Evolutionary conservation across 2,113 vertebrate species (phyloP).

Genomic region (Trematocara stigmaticum): DNA sequence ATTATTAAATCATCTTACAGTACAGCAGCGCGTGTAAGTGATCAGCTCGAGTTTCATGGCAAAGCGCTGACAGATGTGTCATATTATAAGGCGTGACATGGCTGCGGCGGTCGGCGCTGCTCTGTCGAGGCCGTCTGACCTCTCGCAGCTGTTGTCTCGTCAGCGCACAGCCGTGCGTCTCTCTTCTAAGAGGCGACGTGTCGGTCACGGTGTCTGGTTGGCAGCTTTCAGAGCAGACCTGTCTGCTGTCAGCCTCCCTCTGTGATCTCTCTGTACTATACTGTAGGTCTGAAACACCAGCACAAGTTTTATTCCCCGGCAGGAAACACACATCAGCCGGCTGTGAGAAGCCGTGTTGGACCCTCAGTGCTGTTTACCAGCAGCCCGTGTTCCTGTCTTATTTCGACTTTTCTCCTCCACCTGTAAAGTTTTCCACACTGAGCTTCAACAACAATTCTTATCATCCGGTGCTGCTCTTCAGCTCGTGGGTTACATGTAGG

Average conservation of each 20-base stretch:
- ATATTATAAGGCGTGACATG: constrained; percentile 51
- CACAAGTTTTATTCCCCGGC: constrained; percentile 12
- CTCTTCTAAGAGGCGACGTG: constrained; percentile 25
- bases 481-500: neutral
- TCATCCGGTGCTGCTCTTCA: constrained; percentile 29
- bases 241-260: neutral
- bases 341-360: neutral
- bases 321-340: constrained; percentile 26
- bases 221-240: neutral
- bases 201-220: constrained; percentile 54
- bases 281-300: constrained; percentile 1
- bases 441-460: constrained; percentile 3
- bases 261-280: neutral
- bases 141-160: constrained; percentile 58
- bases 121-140: neutral
- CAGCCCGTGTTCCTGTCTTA: constrained; percentile 2
- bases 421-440: neutral
- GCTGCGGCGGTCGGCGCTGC: neutral
- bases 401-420: constrained; percentile 22
- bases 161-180: constrained; percentile 21
- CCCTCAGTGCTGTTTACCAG: neutral
- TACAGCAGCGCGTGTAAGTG: constrained; percentile 13
- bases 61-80: constrained; percentile 58
- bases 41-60: constrained; percentile 40
- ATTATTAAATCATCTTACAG: neutral